Conservation (phyloP, 2,113 vertebrate genomes). For the Pelodiscus sinensis region DNA sequence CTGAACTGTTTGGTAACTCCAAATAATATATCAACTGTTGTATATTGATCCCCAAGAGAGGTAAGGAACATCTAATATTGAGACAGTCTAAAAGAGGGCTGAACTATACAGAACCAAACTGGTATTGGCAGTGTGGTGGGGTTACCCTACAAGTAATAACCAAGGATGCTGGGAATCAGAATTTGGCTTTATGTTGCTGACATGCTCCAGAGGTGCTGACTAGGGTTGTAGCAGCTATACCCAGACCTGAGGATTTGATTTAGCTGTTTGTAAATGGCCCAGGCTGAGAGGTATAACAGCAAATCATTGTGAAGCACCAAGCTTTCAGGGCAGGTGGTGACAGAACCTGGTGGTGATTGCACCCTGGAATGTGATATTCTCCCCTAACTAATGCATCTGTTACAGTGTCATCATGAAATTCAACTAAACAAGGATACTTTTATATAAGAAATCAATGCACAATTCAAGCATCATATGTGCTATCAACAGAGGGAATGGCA, state of each 20-base stretch:
- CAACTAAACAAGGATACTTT: not conserved
- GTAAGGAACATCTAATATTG: not conserved
- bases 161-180: not conserved
- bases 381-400: not conserved
- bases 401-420: not conserved
- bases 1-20: not conserved
- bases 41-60: not conserved
- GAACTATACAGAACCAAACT: not conserved
- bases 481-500: not conserved
- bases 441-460: not conserved
- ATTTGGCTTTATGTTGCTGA: not conserved
- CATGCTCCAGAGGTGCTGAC: not conserved
- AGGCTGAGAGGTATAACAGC: not conserved
- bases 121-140: not conserved
- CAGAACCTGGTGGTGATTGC: not conserved
- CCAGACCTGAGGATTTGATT: not conserved
- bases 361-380: not conserved
- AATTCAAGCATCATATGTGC: not conserved
- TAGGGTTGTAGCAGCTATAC: not conserved
- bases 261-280: not conserved
- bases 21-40: not conserved
- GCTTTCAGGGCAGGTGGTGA: not conserved
- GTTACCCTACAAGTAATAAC: not conserved
- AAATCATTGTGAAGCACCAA: not conserved
- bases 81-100: not conserved